phyloP scores from a whole-genome alignment of 2,113 vertebrate genomes.

The Orientallactaga bullata region DNA sequence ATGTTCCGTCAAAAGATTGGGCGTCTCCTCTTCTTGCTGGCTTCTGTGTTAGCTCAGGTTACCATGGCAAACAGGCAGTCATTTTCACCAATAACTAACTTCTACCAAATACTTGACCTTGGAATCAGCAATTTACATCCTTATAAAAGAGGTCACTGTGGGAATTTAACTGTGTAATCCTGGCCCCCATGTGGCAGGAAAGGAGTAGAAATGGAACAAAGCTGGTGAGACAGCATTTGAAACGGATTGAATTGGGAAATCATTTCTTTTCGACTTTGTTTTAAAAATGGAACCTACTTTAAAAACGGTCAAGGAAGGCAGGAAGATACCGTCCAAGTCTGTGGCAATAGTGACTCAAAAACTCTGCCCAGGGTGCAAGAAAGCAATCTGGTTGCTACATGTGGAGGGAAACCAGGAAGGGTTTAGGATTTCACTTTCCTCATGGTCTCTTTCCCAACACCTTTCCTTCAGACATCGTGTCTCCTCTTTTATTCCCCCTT shows the following conservation, averaged over 20 bases:
- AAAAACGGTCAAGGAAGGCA: constrained; percentile 56
- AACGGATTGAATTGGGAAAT: constrained; percentile 74
- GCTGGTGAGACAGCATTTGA: constrained; percentile 72
- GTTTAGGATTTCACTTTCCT: constrained; percentile 46
- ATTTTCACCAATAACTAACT: constrained; percentile 77
- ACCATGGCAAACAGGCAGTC: constrained; percentile 65
- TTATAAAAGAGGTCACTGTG: constrained; percentile 74
- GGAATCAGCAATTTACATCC: constrained; percentile 80
- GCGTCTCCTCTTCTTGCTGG: constrained; percentile 1
- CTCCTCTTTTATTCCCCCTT: constrained; percentile 67
- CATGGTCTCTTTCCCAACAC: constrained; percentile 11
- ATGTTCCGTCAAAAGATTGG: background rate
- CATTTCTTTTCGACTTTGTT: constrained; percentile 56
- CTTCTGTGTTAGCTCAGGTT: constrained; percentile 60
- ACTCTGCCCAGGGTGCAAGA: constrained; percentile 66
- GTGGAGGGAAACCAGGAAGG: constrained; percentile 63
- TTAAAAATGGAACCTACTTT: constrained; percentile 72
- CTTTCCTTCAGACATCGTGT: constrained; percentile 39
- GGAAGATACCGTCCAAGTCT: constrained; percentile 23
- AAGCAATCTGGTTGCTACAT: constrained; percentile 36
- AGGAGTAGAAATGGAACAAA: constrained; percentile 61
- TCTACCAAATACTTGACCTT: constrained; percentile 74
- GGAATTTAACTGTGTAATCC: constrained; percentile 76
- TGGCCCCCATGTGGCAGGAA: constrained; percentile 71
- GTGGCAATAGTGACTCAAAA: constrained; percentile 64